Evolutionary conservation across 2,797 vertebrate species (phyloP).

Genomic region (Pyrocephalus nanus): DNA sequence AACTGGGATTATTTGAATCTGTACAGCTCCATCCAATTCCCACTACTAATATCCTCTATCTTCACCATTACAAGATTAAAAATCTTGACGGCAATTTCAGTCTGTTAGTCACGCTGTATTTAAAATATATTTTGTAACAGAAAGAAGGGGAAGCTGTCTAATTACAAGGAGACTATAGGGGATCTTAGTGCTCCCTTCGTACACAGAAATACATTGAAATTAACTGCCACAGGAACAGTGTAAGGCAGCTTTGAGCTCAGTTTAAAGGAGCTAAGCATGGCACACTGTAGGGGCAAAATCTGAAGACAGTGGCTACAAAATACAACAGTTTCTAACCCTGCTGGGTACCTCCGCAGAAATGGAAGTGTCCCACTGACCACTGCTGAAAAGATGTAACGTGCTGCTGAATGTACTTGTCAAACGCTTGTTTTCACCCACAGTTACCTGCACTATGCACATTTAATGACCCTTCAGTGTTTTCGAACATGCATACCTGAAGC

Average conservation of each 20-base stretch:
- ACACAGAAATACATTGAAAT: background rate
- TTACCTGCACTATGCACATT: background rate
- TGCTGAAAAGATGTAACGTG: background rate
- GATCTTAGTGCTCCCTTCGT: background rate
- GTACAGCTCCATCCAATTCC: background rate
- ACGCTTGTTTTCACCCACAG: background rate
- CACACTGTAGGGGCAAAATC: background rate
- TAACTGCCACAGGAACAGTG: background rate
- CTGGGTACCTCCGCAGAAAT: background rate
- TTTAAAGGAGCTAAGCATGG: background rate
- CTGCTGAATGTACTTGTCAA: background rate
- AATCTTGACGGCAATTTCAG: background rate
- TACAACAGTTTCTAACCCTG: background rate
- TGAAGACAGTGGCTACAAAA: background rate
- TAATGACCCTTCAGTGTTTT: background rate
- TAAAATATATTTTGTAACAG: background rate
- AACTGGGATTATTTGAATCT: slow-evolving; percentile 1
- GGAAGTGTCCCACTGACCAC: background rate
- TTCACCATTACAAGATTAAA: background rate
- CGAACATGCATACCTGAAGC: background rate
- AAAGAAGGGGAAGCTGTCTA: background rate
- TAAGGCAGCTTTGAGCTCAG: background rate
- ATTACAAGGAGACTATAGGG: background rate
- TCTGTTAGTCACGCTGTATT: background rate
- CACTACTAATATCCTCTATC: background rate